Percentiles rank a stretch among this genome's conserved stretches.
These are phyloP conservation scores for Aegithalos caudatus DNA, from an alignment of 2,113 vertebrate genomes.

Conservation along the genomic window DNA sequence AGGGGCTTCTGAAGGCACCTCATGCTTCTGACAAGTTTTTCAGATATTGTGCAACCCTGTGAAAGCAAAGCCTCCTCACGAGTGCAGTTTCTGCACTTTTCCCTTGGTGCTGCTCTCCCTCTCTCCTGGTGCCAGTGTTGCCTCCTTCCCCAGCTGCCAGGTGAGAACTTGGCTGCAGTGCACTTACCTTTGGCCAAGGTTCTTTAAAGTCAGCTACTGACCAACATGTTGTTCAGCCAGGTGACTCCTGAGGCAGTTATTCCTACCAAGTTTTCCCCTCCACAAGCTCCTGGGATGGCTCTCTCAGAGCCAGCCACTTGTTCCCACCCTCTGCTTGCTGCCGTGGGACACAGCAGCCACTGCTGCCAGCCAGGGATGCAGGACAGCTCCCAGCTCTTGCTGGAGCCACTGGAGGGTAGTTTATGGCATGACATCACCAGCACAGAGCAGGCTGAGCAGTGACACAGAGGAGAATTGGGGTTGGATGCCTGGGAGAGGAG, in stretches of 20 bases:
- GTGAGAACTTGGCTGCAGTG: not conserved
- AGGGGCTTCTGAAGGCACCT: not conserved
- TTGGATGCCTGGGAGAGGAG: not conserved
- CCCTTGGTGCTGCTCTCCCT: not conserved
- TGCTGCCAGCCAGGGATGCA: not conserved
- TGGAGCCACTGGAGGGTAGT: not conserved
- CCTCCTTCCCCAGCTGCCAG: not conserved
- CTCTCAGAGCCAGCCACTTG: not conserved
- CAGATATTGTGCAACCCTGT: not conserved
- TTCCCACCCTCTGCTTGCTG: not conserved
- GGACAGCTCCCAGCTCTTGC: not conserved
- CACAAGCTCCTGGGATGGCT: too few species aligned
- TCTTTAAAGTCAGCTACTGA: not conserved
- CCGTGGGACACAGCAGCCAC: not conserved
- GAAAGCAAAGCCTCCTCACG: not conserved
- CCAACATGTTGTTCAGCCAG: not conserved
- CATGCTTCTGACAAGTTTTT: accelerated
- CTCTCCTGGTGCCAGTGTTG: accelerated
- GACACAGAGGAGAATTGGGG: not conserved
- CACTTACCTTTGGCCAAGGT: not conserved
- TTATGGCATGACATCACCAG: not conserved
- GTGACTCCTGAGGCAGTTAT: not conserved
- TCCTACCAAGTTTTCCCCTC: not conserved
- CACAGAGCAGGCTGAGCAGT: accelerated
- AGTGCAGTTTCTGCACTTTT: accelerated